Evolutionary conservation across 2,888 invertebrate species (phyloP).

Genomic region (Drosophila helvetica): DNA sequence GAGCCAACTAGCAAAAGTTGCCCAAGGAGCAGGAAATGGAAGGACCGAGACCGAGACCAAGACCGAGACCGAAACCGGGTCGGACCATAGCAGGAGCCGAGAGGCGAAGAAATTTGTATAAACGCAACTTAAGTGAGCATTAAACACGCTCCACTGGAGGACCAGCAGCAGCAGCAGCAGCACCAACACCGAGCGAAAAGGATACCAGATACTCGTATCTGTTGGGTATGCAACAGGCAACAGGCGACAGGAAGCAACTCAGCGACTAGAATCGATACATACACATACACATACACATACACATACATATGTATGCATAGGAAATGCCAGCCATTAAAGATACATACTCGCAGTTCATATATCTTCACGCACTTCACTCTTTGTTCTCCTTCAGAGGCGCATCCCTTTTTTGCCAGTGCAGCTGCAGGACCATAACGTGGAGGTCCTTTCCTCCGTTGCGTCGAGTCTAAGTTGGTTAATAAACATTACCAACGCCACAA

Average conservation of each 20-base stretch:
- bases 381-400: too few relatives aligned
- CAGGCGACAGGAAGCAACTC: background rate
- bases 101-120: constrained; percentile 69
- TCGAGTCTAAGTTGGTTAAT: constrained; percentile 73
- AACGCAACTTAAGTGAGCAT: constrained; percentile 78
- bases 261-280: too few relatives aligned
- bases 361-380: too few relatives aligned
- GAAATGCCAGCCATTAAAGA: too few relatives aligned
- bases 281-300: too few relatives aligned
- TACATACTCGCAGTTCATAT: too few relatives aligned
- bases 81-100: constrained; percentile 4
- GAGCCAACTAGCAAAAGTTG: constrained; percentile 17
- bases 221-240: background rate
- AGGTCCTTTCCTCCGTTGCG: constrained; percentile 22
- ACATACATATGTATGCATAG: too few relatives aligned
- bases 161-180: constrained; percentile 31
- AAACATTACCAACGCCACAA: constrained; percentile 76
- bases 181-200: background rate
- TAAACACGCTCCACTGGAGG: constrained; percentile 72
- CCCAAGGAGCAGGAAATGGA: constrained; percentile 13
- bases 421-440: constrained; percentile 17
- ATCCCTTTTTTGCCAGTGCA: constrained; percentile 2
- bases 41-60: background rate
- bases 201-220: background rate
- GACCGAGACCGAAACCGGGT: background rate